Evolutionary conservation across 2,888 invertebrate genomes (phyloP).

Genomic region (Lycaena phlaeas): DNA sequence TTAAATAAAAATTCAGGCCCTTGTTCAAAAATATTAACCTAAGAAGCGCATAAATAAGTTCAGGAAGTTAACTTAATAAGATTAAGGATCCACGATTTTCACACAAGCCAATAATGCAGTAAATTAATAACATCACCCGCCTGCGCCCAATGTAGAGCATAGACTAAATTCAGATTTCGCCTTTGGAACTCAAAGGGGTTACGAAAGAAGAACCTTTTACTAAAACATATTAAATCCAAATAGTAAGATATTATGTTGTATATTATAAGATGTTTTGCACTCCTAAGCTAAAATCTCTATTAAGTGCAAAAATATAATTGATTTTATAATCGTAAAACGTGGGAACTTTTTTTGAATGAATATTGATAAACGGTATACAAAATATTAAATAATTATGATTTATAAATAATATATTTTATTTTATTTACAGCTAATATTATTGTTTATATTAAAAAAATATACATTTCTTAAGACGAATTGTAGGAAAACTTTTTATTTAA

Average conservation of each 20-base stretch:
- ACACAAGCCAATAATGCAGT: slow-evolving; percentile 33
- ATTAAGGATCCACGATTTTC: slow-evolving; percentile 49
- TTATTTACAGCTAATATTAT: too few relatives aligned
- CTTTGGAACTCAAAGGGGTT: not conserved
- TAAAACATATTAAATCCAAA: too few relatives aligned
- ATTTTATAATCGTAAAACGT: not conserved
- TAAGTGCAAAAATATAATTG: too few relatives aligned
- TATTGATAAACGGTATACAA: too few relatives aligned
- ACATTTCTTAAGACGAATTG: too few relatives aligned
- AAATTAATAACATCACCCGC: slow-evolving; percentile 24
- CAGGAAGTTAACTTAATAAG: not conserved
- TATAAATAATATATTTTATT: too few relatives aligned
- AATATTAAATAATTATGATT: too few relatives aligned
- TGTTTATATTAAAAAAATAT: too few relatives aligned
- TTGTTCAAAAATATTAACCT: not conserved
- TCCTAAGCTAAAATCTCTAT: too few relatives aligned
- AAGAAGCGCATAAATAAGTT: slow-evolving; percentile 9
- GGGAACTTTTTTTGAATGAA: not conserved
- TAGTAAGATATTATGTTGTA: not conserved
- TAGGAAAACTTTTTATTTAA: too few relatives aligned
- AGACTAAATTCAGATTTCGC: slow-evolving; percentile 28
- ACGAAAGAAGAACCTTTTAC: too few relatives aligned
- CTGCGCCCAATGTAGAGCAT: slow-evolving; percentile 39
- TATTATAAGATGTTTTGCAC: not conserved
- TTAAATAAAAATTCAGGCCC: not conserved